A percentile compares a stretch with the other conserved stretches of the same genome.
phyloP scores from a whole-genome alignment of 2,113 vertebrate species.

The Myiopsitta monachus region DNA sequence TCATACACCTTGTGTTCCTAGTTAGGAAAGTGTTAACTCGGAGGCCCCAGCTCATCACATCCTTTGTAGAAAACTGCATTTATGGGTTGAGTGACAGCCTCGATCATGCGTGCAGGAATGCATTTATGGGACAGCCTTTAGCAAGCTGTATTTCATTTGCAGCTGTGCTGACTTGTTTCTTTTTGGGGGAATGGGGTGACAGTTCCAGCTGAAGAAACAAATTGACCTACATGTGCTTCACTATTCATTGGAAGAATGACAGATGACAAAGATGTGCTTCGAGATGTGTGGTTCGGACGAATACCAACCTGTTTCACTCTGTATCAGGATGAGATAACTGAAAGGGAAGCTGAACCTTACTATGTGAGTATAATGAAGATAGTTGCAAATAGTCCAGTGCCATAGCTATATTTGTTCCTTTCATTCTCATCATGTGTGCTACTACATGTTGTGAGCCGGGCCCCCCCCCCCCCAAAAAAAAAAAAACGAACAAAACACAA shows the following conservation, averaged over 20 bases:
- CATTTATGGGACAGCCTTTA: neutral
- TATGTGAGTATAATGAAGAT: constrained; percentile 81
- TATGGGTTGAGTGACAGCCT: accelerated
- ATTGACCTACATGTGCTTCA: constrained; percentile 83
- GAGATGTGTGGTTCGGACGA: constrained; percentile 97
- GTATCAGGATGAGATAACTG: constrained; percentile 93
- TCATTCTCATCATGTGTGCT: neutral
- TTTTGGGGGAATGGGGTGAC: neutral
- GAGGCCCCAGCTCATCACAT: neutral
- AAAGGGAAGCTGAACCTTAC: constrained; percentile 94
- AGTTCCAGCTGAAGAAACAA: constrained; percentile 56
- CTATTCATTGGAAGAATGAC: constrained; percentile 87
- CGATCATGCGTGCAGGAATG: accelerated
- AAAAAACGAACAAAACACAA: neutral
- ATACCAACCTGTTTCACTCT: constrained; percentile 95
- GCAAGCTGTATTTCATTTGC: neutral
- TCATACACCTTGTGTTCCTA: accelerated
- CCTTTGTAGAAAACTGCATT: neutral
- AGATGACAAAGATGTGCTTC: constrained; percentile 99
- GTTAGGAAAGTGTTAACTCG: neutral
- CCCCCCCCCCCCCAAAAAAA: neutral
- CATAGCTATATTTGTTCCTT: neutral
- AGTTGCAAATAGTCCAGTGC: neutral
- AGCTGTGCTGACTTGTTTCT: neutral
- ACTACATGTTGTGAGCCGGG: neutral